Conservation (phyloP, 2,113 vertebrate genomes). For the Morone saxatilis region DNA sequence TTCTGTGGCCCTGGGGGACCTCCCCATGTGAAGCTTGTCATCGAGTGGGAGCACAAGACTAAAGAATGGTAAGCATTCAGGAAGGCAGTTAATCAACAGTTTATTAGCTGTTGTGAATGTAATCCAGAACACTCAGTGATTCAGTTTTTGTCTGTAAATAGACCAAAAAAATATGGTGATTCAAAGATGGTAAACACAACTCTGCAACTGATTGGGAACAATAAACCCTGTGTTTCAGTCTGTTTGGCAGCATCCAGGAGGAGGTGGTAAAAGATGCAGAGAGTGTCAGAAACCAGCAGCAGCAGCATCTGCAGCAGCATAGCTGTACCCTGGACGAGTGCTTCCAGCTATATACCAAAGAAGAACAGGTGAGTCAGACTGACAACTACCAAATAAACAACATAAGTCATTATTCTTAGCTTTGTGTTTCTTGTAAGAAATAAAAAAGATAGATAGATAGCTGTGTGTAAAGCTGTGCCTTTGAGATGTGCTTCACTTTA, state of each 20-base stretch:
- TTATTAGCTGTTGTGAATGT: background rate
- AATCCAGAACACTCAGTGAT: background rate
- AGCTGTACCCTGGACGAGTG: constrained; percentile 95
- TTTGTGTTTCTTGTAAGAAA: no score
- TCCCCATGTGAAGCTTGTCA: constrained; percentile 87
- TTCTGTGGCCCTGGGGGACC: constrained; percentile 87
- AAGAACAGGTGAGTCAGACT: constrained; percentile 90
- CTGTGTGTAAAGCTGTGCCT: no score
- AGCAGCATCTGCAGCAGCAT: constrained; percentile 91
- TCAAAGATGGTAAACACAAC: background rate
- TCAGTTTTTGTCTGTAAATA: background rate
- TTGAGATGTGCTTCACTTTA: no score
- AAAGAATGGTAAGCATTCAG: constrained; percentile 80
- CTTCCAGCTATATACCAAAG: constrained; percentile 98
- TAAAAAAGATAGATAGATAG: no score
- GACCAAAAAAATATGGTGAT: background rate
- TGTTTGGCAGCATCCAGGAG: constrained; percentile 93
- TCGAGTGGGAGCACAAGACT: constrained; percentile 90
- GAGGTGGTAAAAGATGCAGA: constrained; percentile 92
- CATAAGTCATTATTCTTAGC: background rate
- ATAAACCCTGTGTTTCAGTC: constrained; percentile 73
- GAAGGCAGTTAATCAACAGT: no score
- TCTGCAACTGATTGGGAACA: background rate
- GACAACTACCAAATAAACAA: background rate
- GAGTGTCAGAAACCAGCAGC: constrained; percentile 91